phyloP scores from a whole-genome alignment of 2,797 vertebrate species.

The Spinibarbus caldwelli region DNA sequence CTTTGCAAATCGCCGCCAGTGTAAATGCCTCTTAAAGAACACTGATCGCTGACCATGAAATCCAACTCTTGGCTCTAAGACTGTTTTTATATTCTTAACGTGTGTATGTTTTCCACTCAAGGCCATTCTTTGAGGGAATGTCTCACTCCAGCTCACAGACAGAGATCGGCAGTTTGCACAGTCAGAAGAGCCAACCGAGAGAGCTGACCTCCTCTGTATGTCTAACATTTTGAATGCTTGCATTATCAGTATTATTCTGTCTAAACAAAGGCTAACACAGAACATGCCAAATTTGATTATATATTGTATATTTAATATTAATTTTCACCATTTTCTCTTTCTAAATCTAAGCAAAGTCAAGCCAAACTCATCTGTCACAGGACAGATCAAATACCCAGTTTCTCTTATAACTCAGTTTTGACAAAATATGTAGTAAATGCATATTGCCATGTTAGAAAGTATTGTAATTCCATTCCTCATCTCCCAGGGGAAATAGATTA shows the following conservation, averaged over 20 bases:
- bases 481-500: neutral
- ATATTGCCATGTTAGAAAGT: neutral
- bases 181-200: slow-evolving; percentile 64
- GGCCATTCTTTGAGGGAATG: slow-evolving; percentile 77
- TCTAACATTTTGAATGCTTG: neutral
- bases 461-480: neutral
- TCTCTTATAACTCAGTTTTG: neutral
- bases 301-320: neutral
- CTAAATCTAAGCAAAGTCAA: neutral
- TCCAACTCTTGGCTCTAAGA: neutral
- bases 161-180: slow-evolving; percentile 66
- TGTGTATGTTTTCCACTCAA: slow-evolving; percentile 55
- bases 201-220: slow-evolving; percentile 43
- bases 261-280: neutral
- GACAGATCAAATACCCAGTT: neutral
- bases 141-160: slow-evolving; percentile 75
- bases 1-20: neutral
- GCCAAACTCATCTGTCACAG: neutral
- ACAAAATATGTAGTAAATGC: neutral
- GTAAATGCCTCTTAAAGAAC: neutral
- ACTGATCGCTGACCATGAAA: neutral
- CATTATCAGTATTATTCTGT: neutral
- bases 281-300: neutral
- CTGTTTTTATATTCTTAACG: neutral
- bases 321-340: neutral